Evolutionary conservation across 2,888 invertebrate species (phyloP).

Genomic region (Rutpela maculata): DNA sequence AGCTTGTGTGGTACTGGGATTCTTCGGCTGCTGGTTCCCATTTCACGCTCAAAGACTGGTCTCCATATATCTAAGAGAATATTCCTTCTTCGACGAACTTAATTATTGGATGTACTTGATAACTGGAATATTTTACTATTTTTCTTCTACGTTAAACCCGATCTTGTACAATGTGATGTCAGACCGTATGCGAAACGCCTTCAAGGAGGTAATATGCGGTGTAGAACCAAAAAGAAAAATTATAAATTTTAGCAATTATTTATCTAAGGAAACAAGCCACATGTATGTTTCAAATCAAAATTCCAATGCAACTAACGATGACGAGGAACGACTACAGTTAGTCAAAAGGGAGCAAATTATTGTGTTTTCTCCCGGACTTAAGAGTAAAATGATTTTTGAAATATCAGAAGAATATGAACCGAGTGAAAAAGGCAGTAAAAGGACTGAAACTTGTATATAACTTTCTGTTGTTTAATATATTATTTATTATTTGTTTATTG

Average conservation of each 20-base stretch:
- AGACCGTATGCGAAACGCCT: constrained; percentile 85
- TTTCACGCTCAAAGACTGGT: constrained; percentile 94
- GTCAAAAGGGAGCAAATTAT: constrained; percentile 41
- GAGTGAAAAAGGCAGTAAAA: not conserved
- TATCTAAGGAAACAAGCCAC: constrained; percentile 41
- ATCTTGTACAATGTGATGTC: constrained; percentile 91
- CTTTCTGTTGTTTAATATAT: not conserved
- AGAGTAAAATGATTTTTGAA: constrained; percentile 37
- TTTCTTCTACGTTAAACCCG: constrained; percentile 87
- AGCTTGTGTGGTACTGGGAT: constrained; percentile 95
- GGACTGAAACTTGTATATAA: constrained; percentile 42
- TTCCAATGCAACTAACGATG: constrained; percentile 26
- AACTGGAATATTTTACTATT: constrained; percentile 89
- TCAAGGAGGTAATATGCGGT: constrained; percentile 84
- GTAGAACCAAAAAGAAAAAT: constrained; percentile 72
- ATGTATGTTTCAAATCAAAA: constrained; percentile 35
- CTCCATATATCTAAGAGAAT: constrained; percentile 83
- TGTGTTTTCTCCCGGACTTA: constrained; percentile 30
- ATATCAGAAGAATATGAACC: constrained; percentile 24
- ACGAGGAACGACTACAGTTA: constrained; percentile 39
- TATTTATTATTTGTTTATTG: constrained; percentile 26
- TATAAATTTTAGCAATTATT: constrained; percentile 36
- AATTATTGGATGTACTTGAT: constrained; percentile 88
- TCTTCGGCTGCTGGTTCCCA: constrained; percentile 97
- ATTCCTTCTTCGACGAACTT: constrained; percentile 79